These are phyloP conservation scores for Nothura maculosa DNA, from an alignment of 2,797 vertebrate genomes.

Conservation along the genomic window DNA sequence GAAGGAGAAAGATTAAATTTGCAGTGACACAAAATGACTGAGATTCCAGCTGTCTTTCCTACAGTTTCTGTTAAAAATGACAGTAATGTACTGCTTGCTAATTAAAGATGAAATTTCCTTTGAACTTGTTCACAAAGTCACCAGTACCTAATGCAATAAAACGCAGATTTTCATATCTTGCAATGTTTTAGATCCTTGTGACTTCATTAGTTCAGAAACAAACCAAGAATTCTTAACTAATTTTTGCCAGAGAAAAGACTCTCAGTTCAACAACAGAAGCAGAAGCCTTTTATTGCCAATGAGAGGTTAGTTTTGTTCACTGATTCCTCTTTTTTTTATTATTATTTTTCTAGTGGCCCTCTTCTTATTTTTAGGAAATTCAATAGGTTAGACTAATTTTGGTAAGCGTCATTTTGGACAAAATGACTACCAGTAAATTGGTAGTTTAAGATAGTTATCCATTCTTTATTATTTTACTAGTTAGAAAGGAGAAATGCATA, in stretches of 20 bases:
- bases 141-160: neutral
- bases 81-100: neutral
- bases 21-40: neutral
- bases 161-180: neutral
- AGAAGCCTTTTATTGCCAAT: neutral
- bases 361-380: neutral
- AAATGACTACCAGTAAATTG: neutral
- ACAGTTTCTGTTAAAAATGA: neutral
- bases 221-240: neutral
- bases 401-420: neutral
- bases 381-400: neutral
- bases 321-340: neutral
- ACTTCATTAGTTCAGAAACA: neutral
- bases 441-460: neutral
- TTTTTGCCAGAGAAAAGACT: neutral
- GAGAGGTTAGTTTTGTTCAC: neutral
- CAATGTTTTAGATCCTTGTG: neutral
- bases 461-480: neutral
- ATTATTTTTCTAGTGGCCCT: neutral
- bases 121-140: neutral
- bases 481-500: neutral
- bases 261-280: neutral
- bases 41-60: neutral
- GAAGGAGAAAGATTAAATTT: neutral
- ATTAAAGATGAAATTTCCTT: constrained; percentile 3